phyloP scores from a whole-genome alignment of 2,113 vertebrate genomes.

The Limanda limanda region DNA sequence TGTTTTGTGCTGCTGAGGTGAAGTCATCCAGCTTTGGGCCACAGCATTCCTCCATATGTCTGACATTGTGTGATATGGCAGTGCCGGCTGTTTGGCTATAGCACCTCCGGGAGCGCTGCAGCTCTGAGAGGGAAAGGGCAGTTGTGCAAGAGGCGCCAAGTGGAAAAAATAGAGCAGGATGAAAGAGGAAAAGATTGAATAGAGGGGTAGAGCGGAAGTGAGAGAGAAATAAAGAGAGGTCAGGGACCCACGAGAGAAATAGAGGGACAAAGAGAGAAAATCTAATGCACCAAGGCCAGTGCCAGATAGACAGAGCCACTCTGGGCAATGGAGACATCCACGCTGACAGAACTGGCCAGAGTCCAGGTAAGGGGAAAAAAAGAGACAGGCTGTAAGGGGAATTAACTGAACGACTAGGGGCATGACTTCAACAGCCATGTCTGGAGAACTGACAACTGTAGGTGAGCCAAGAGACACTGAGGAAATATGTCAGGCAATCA shows the following conservation, averaged over 20 bases:
- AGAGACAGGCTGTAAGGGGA: conserved; percentile 58
- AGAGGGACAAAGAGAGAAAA: conserved; percentile 36
- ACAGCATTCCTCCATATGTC: conserved; percentile 39
- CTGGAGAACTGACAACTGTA: conserved; percentile 70
- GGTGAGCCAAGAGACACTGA: conserved; percentile 72
- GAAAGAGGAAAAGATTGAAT: conserved; percentile 54
- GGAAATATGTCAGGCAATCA: conserved; percentile 74
- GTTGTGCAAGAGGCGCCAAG: conserved; percentile 33
- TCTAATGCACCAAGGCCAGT: conserved; percentile 42
- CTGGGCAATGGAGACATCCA: conserved; percentile 74
- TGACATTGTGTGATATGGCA: conserved; percentile 34
- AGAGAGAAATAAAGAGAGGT: conserved; percentile 49
- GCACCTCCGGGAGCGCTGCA: conserved; percentile 44
- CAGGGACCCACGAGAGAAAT: conserved; percentile 34
- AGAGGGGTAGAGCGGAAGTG: background rate
- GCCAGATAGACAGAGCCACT: conserved; percentile 58
- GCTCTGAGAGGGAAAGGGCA: conserved; percentile 42
- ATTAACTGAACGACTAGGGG: conserved; percentile 65
- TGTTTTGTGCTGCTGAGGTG: conserved; percentile 14
- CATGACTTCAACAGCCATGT: conserved; percentile 65
- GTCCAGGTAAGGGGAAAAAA: conserved; percentile 55
- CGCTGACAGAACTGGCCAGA: conserved; percentile 67
- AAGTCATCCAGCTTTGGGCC: conserved; percentile 26
- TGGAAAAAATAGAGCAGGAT: conserved; percentile 43
- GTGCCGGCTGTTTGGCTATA: conserved; percentile 25